Evolutionary conservation across 2,888 invertebrate genomes (phyloP).

Genomic region (Amphipyra berbera): DNA sequence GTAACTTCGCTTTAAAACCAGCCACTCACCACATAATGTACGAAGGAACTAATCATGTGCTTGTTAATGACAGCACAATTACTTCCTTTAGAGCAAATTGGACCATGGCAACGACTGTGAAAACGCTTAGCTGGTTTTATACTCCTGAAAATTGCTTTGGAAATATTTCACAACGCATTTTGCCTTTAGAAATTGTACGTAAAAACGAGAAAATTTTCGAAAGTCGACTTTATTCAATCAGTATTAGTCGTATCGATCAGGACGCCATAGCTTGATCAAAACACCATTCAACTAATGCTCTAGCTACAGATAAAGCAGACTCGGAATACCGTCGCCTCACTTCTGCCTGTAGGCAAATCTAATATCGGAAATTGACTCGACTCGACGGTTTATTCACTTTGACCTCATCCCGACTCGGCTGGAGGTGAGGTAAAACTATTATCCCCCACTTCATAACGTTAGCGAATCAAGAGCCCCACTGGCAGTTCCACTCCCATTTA

Average conservation of each 20-base stretch:
- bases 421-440: constrained; percentile 79
- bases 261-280: constrained; percentile 46
- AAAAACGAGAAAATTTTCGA: constrained; percentile 16
- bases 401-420: constrained; percentile 72
- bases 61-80: not conserved
- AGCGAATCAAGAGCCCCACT: constrained; percentile 64
- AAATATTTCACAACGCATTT: not conserved
- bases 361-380: constrained; percentile 86
- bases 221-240: constrained; percentile 26
- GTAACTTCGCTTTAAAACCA: not conserved
- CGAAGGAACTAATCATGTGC: not conserved
- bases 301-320: constrained; percentile 64
- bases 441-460: constrained; percentile 70
- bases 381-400: constrained; percentile 79
- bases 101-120: not conserved
- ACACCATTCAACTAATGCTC: constrained; percentile 51
- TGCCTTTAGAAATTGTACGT: not conserved
- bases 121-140: not conserved
- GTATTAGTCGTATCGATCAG: constrained; percentile 35
- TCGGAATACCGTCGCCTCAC: constrained; percentile 65
- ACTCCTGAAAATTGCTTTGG: not conserved
- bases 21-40: not conserved
- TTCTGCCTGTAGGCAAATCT: constrained; percentile 79
- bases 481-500: constrained; percentile 38
- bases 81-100: constrained; percentile 4